phyloP scores from a whole-genome alignment of 2,888 invertebrate species.

The Crioceris asparagi region DNA sequence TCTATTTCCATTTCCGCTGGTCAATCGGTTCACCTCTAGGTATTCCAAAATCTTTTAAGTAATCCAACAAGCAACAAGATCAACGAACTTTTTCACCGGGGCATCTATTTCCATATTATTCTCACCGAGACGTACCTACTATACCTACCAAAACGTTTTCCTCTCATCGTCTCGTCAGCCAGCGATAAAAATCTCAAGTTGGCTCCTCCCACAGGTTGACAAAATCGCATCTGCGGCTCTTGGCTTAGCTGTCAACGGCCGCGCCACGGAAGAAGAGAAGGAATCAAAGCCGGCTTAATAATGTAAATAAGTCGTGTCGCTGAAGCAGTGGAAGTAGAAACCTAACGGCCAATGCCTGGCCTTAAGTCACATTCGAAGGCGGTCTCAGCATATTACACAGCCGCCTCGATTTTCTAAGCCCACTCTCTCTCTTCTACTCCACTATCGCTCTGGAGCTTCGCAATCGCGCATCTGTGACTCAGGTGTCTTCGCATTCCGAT shows the following conservation, averaged over 20 bases:
- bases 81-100: too few relatives aligned
- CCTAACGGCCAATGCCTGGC: constrained; percentile 26
- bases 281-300: constrained; percentile 11
- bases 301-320: constrained; percentile 10
- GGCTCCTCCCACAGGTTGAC: constrained; percentile 14
- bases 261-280: constrained; percentile 14
- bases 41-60: too few relatives aligned
- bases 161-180: constrained; percentile 19
- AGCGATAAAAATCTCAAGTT: too few relatives aligned
- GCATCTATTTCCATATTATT: too few relatives aligned
- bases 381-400: constrained; percentile 20
- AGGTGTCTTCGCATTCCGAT: too few relatives aligned
- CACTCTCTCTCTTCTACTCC: constrained; percentile 17
- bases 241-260: constrained; percentile 18
- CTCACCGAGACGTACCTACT: too few relatives aligned
- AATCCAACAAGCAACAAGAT: too few relatives aligned
- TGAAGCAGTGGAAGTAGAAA: constrained; percentile 26
- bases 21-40: too few relatives aligned
- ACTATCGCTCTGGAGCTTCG: constrained; percentile 18
- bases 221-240: constrained; percentile 18
- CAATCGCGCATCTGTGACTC: constrained; percentile 18
- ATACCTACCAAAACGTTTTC: constrained; percentile 5
- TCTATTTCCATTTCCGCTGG: too few relatives aligned
- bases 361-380: constrained; percentile 25
- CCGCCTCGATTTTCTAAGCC: constrained; percentile 22